Evolutionary conservation across 2,888 invertebrate species (phyloP).

Genomic region (Leptopterna dolabrata): DNA sequence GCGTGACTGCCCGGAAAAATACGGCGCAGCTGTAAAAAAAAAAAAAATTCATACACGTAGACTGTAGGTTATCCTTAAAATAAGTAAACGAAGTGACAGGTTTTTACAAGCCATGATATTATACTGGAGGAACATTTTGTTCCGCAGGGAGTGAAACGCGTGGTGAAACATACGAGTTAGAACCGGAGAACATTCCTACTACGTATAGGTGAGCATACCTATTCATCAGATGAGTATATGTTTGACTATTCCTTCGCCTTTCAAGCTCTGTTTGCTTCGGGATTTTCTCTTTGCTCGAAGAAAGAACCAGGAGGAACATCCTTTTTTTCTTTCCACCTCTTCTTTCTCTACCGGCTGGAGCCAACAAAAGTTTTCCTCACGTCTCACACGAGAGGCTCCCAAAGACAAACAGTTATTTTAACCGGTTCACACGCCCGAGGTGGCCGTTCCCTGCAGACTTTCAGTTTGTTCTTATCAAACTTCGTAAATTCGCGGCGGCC

Average conservation of each 20-base stretch:
- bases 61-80: too few relatives aligned
- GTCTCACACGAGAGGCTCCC: not conserved
- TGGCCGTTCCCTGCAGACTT: not conserved
- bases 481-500: not conserved
- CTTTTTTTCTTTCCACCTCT: not conserved
- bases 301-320: not conserved
- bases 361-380: not conserved
- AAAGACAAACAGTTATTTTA: conserved; percentile 3
- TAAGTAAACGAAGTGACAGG: not conserved
- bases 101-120: too few relatives aligned
- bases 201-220: not conserved
- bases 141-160: too few relatives aligned
- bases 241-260: not conserved
- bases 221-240: not conserved
- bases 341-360: not conserved
- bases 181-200: too few relatives aligned
- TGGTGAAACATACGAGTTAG: too few relatives aligned
- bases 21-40: conserved; percentile 67
- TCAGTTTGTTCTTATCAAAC: not conserved
- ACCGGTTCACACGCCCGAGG: not conserved
- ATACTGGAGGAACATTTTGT: too few relatives aligned
- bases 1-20: conserved; percentile 77
- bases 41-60: too few relatives aligned
- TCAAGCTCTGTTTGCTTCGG: not conserved
- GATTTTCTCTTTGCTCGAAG: not conserved